Evolutionary conservation across 2,113 vertebrate genomes (phyloP).

Genomic region (Rhizomys pruinosus): DNA sequence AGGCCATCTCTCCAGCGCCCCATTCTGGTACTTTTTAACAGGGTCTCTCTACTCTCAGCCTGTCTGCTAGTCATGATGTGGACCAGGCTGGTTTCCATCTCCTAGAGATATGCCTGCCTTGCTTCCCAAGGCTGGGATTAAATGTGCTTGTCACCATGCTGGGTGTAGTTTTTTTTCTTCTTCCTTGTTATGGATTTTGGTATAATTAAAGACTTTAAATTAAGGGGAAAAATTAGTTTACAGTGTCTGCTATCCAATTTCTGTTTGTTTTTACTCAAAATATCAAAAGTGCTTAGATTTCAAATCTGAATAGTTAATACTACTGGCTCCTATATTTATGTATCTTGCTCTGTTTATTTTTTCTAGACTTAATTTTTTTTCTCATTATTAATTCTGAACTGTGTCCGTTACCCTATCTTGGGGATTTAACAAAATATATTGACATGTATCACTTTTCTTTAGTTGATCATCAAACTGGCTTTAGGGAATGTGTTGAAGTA

Average conservation of each 20-base stretch:
- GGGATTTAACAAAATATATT: conserved; percentile 38
- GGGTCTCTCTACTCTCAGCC: no score
- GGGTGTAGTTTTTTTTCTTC: no score
- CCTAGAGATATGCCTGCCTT: no score
- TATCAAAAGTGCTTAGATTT: conserved; percentile 33
- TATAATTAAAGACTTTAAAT: not conserved
- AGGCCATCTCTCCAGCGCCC: no score
- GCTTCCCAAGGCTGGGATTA: no score
- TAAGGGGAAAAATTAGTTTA: not conserved
- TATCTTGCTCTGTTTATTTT: not conserved
- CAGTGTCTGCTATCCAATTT: not conserved
- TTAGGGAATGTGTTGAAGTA: conserved; percentile 57
- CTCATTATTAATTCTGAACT: not conserved
- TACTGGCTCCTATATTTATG: not conserved
- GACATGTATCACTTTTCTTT: not conserved
- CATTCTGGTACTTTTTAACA: no score
- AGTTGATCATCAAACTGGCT: conserved; percentile 33
- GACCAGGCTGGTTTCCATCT: no score
- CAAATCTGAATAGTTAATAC: conserved; percentile 14
- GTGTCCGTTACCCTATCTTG: not conserved
- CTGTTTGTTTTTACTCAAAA: conserved; percentile 14
- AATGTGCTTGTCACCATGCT: no score
- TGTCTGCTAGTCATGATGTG: no score
- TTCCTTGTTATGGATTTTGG: not conserved
- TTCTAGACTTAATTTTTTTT: not conserved